These are phyloP conservation scores for Tenthredo amoena DNA, from an alignment of 2,888 invertebrate species.

Conservation along the genomic window DNA sequence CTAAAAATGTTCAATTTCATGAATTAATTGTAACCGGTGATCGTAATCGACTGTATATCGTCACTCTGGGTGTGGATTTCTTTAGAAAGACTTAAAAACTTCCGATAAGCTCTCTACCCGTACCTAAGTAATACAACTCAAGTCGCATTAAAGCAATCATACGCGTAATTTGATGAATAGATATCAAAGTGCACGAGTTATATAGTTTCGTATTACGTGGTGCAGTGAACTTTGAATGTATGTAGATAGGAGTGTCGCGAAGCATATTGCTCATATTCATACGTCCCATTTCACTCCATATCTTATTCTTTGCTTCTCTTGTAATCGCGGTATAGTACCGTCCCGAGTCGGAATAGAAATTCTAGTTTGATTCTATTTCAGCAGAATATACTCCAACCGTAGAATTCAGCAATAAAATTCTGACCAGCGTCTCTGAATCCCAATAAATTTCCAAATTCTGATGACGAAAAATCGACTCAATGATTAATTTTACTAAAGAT, in stretches of 20 bases:
- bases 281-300: slow-evolving; percentile 9
- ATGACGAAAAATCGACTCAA: too few relatives aligned
- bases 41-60: background rate
- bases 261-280: slow-evolving; percentile 1
- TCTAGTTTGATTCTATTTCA: too few relatives aligned
- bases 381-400: too few relatives aligned
- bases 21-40: background rate
- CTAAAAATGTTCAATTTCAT: too few relatives aligned
- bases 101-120: background rate
- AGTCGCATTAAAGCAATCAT: slow-evolving; percentile 6
- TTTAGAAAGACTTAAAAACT: background rate
- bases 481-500: too few relatives aligned
- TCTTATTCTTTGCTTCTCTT: background rate
- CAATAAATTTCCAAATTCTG: too few relatives aligned
- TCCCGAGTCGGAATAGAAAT: too few relatives aligned
- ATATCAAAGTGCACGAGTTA: slow-evolving; percentile 19
- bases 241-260: slow-evolving; percentile 32
- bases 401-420: too few relatives aligned
- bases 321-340: background rate
- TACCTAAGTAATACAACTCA: background rate
- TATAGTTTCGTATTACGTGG: slow-evolving; percentile 38
- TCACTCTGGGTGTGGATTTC: background rate
- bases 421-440: too few relatives aligned
- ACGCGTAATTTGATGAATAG: slow-evolving; percentile 49
- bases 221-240: slow-evolving; percentile 46